Evolutionary conservation across 1,140 invertebrate species (phyloP), one percentile per base, ranked within the genome.

Genomic region (Bombus consobrinus): DNA sequence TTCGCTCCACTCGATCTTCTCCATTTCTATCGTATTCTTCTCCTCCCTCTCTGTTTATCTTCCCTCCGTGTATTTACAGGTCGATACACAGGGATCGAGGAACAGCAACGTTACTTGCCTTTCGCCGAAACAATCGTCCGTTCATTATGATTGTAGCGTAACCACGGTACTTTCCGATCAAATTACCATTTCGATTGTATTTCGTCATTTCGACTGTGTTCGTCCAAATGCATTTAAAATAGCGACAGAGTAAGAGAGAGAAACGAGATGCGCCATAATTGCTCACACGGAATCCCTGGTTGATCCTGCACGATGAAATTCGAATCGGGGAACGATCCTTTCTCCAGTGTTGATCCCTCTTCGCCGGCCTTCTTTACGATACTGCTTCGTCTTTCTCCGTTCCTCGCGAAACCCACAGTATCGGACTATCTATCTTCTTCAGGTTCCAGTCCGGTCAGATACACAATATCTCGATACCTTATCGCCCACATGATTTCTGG

Each of bases 401-500:
- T 69, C 43, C 53, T 12, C 66, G 71, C 32, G 88, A 77, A 79
- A 89, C 76, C 80, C 72, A 59, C 87, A 73, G 85, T 89, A 87
- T 89, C 80, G 71, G 75, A 53, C 69, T 83, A 88, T 89, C 88
- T 74, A 87, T 89, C 88, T 89, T 87, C 76, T 87, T 89, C 88
- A 79, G 87, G 78, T 88, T 89, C 87, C 76, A 83, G 80, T 78
- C 66, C 88, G 88, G 66, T 89, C 81, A 83, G 85, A 89, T 87
- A 89, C 81, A 89, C 88, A 89, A 89, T 89, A 87, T 89, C 85
- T 68, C 88, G 85, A 89, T 89, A 89, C 59, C 88, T 89, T 89
- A 89, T 89, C 88, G 88, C 88, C 88, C 88, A 89, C 84, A 81
- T 89, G 88, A 87, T 89, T 89, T 89, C 88, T 89, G 80, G 85